phyloP scores from a whole-genome alignment of 2,113 vertebrate genomes.

The Lontra canadensis region DNA sequence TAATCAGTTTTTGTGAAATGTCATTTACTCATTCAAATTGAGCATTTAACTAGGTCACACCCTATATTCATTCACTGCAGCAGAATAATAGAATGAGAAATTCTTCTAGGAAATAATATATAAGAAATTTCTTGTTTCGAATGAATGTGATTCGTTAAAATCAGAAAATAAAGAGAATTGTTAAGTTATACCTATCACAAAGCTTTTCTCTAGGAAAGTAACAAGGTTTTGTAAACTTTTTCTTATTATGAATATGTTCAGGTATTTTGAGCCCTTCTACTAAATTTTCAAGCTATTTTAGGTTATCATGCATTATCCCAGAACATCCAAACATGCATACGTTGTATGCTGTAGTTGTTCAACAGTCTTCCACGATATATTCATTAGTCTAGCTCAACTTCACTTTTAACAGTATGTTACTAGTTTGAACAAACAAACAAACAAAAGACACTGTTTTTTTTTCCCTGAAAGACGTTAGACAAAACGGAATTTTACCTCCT shows the following conservation, averaged over 20 bases:
- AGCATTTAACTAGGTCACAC: neutral
- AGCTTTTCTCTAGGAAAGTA: neutral
- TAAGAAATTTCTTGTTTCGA: neutral
- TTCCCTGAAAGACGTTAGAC: neutral
- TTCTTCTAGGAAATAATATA: neutral
- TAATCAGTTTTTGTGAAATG: neutral
- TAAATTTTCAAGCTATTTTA: neutral
- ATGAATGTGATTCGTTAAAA: neutral
- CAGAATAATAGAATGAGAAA: neutral
- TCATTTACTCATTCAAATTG: neutral
- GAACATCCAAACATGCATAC: neutral
- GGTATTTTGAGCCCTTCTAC: neutral
- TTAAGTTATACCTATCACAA: neutral
- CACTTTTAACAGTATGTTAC: neutral
- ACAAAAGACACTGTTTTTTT: neutral
- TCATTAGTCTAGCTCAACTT: neutral
- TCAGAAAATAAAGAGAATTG: neutral
- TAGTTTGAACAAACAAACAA: no score
- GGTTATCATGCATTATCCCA: neutral
- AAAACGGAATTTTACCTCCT: neutral
- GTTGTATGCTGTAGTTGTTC: neutral
- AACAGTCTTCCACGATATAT: neutral
- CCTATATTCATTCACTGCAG: neutral
- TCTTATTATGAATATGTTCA: neutral
- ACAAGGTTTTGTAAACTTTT: neutral